These are phyloP conservation scores for Moxostoma hubbsi DNA, from an alignment of 2,797 vertebrate species.

Conservation along the genomic window DNA sequence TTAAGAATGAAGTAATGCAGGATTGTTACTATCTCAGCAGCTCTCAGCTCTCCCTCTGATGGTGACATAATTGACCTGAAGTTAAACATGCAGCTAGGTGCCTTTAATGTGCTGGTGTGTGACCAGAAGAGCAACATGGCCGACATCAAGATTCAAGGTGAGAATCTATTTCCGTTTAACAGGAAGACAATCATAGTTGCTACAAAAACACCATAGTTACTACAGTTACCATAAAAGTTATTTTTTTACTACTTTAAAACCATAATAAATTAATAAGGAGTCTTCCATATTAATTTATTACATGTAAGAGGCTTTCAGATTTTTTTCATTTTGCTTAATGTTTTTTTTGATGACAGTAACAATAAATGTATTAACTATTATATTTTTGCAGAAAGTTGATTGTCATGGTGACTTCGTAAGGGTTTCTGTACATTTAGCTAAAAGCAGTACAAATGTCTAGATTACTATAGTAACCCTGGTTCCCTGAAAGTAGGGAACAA, in stretches of 20 bases:
- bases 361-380: background rate
- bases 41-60: slow-evolving; percentile 54
- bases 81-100: slow-evolving; percentile 83
- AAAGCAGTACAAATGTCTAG: no score
- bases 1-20: slow-evolving; percentile 18
- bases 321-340: no score
- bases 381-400: background rate
- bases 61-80: slow-evolving; percentile 83
- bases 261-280: background rate
- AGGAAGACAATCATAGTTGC: no score
- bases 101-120: slow-evolving; percentile 88
- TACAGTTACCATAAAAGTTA: background rate
- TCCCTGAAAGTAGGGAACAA: no score
- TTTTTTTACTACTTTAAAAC: background rate
- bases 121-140: slow-evolving; percentile 86
- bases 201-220: background rate
- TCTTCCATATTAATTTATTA: background rate
- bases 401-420: no score
- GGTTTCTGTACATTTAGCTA: no score
- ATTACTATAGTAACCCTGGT: no score
- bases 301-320: no score
- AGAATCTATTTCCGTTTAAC: slow-evolving; percentile 15
- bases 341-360: no score
- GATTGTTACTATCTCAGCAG: slow-evolving; percentile 65
- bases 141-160: slow-evolving; percentile 92